Percentiles rank a stretch among this genome's conserved stretches.
Conservation (phyloP, 2,888 invertebrate genomes). For the Helicoverpa assulta region DNA sequence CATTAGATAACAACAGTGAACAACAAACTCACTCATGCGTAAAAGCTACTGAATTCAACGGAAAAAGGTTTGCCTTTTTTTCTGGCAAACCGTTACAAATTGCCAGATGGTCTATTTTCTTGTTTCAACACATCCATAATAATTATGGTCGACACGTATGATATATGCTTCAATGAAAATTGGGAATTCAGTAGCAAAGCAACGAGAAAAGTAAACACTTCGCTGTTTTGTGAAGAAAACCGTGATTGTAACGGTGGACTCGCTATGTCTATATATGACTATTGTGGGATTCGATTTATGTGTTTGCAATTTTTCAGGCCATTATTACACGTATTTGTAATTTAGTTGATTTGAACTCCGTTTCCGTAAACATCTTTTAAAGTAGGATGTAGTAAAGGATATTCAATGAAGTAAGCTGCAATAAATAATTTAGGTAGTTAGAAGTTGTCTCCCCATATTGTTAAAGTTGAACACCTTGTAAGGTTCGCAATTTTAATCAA, state of each 20-base stretch:
- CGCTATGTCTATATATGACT: constrained; percentile 30
- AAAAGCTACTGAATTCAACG: constrained; percentile 87
- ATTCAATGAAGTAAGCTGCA: no score
- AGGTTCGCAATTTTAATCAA: constrained; percentile 32
- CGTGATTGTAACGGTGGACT: constrained; percentile 42
- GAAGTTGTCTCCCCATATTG: background rate
- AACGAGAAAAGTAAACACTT: constrained; percentile 61
- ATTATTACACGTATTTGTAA: constrained; percentile 10
- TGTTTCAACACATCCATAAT: constrained; percentile 80
- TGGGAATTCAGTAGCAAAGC: constrained; percentile 71
- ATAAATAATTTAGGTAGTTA: no score
- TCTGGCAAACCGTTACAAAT: constrained; percentile 83
- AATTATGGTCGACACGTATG: constrained; percentile 81
- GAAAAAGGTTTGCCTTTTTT: constrained; percentile 80
- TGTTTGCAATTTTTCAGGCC: constrained; percentile 53
- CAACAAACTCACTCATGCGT: constrained; percentile 74
- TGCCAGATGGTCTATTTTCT: constrained; percentile 86
- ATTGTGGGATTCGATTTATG: constrained; percentile 51
- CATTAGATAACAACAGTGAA: constrained; percentile 67
- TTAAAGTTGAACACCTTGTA: background rate
- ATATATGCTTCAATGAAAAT: constrained; percentile 76
- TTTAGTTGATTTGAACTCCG: background rate
- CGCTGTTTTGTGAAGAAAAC: constrained; percentile 47
- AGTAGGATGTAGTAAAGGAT: background rate
- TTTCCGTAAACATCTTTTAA: background rate